These are phyloP conservation scores for Carcharodon carcharias DNA, from an alignment of 2,797 vertebrate species.

Conservation along the genomic window DNA sequence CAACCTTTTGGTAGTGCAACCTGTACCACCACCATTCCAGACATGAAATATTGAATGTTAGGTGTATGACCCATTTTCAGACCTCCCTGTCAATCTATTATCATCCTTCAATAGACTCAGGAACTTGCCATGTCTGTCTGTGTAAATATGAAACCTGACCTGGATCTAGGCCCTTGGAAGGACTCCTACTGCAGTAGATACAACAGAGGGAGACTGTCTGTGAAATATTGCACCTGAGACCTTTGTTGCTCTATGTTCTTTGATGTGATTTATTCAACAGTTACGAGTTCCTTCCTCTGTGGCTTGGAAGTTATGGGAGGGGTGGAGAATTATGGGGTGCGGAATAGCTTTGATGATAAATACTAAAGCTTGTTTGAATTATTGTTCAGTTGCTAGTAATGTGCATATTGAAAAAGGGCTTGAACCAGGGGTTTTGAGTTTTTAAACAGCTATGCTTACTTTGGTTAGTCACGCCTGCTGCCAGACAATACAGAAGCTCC, in stretches of 20 bases:
- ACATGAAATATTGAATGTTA: neutral
- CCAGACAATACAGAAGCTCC: neutral
- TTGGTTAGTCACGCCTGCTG: neutral
- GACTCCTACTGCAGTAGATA: neutral
- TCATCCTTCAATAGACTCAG: neutral
- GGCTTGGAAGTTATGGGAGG: neutral
- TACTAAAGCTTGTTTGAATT: conserved; percentile 9
- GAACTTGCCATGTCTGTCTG: neutral
- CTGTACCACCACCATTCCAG: neutral
- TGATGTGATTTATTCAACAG: neutral
- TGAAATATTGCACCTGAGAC: conserved; percentile 18
- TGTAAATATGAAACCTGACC: neutral
- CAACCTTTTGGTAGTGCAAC: neutral
- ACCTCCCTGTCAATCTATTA: neutral
- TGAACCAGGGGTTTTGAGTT: neutral
- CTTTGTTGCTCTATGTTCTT: neutral
- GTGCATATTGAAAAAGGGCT: neutral
- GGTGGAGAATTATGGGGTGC: neutral
- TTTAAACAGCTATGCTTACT: neutral
- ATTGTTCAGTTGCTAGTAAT: neutral
- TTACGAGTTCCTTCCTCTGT: neutral
- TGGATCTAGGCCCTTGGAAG: neutral
- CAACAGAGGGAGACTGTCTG: neutral
- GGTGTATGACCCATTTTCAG: neutral
- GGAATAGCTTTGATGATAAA: conserved; percentile 25